Evolutionary conservation across 2,888 invertebrate genomes (phyloP).

Genomic region (Oegoconia quadripuncta): DNA sequence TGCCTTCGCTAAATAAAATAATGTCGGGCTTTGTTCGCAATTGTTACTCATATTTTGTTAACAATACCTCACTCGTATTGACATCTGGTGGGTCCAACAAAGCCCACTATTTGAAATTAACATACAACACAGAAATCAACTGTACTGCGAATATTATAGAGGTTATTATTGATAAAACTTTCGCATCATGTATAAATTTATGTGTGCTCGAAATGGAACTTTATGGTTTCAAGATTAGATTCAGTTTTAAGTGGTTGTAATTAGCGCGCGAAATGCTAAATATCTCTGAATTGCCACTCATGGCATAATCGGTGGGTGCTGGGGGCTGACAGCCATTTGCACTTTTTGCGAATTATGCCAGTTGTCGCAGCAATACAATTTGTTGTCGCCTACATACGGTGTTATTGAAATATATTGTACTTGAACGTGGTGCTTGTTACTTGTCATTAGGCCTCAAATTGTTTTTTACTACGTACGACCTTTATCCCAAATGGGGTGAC

Average conservation of each 20-base stretch:
- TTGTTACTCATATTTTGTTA: constrained; percentile 72
- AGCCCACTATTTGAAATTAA: background rate
- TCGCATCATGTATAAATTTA: background rate
- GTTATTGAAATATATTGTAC: background rate
- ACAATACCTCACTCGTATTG: constrained; percentile 62
- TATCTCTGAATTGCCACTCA: constrained; percentile 54
- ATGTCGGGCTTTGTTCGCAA: constrained; percentile 64
- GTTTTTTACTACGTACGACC: too few species aligned
- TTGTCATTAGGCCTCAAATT: too few species aligned
- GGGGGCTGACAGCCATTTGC: constrained; percentile 53
- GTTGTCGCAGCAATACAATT: constrained; percentile 47
- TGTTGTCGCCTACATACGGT: too few species aligned
- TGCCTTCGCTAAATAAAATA: constrained; percentile 63
- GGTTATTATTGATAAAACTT: background rate
- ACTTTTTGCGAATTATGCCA: constrained; percentile 55
- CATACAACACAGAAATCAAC: too few species aligned
- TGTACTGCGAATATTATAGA: too few species aligned
- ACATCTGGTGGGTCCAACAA: constrained; percentile 59
- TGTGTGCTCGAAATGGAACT: background rate
- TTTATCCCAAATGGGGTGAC: too few species aligned
- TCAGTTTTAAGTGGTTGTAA: background rate
- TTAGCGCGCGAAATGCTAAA: constrained; percentile 33
- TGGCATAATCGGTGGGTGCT: constrained; percentile 47
- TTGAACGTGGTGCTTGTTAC: background rate
- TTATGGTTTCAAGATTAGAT: constrained; percentile 1